A percentile compares a stretch with the other conserved stretches of the same genome.
Evolutionary conservation across 1,140 invertebrate species (phyloP).

Genomic region (Charaxes varanes): DNA sequence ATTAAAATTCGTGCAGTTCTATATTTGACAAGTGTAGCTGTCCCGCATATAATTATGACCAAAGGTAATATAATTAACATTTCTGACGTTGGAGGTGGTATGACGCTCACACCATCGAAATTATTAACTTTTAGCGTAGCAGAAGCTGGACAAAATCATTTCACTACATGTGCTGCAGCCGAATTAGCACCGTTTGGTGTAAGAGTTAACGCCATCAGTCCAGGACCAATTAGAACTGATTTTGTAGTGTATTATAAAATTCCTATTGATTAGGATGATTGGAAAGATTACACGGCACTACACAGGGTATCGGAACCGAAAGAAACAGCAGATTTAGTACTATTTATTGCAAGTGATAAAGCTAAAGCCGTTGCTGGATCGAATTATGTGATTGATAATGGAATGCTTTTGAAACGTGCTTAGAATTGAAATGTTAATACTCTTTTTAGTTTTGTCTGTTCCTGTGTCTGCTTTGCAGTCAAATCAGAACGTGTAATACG

Average conservation of each 20-base stretch:
- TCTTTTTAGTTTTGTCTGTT: too few species aligned
- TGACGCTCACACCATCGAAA: background rate
- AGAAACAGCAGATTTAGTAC: background rate
- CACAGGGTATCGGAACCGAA: background rate
- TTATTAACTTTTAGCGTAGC: background rate
- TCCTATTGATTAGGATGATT: background rate
- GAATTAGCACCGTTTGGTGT: background rate
- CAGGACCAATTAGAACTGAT: background rate
- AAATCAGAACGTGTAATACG: too few species aligned
- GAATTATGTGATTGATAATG: background rate
- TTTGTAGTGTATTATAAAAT: background rate
- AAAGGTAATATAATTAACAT: constrained; percentile 2
- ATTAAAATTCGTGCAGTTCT: background rate
- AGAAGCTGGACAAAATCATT: background rate
- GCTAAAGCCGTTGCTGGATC: background rate
- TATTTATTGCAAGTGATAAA: background rate
- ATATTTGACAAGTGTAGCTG: background rate
- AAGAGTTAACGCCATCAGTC: background rate
- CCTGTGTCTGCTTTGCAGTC: too few species aligned
- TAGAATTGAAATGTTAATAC: too few species aligned
- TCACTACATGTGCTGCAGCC: background rate
- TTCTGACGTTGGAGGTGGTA: background rate
- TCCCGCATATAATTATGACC: background rate
- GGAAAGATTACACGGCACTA: background rate
- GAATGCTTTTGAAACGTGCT: background rate